Evolutionary conservation across 2,113 vertebrate species (phyloP).

Genomic region (Ctenomys sociabilis): DNA sequence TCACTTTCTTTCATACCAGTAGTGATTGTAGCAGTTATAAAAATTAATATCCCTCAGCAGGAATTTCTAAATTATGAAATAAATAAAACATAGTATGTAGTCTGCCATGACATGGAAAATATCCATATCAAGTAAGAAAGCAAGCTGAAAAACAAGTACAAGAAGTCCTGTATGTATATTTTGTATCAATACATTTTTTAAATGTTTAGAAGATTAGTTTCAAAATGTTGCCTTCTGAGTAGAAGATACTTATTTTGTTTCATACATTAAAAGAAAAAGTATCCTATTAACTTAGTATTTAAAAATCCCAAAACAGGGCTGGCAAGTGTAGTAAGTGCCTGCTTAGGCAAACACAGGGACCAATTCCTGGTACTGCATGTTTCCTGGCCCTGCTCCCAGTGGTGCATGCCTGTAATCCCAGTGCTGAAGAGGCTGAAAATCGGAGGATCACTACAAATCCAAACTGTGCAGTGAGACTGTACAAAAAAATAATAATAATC

Average conservation of each 20-base stretch:
- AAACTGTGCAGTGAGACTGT: too few relatives aligned
- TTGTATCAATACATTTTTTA: neutral
- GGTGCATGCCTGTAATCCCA: too few relatives aligned
- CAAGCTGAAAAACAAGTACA: neutral
- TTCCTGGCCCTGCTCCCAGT: too few relatives aligned
- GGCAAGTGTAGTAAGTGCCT: too few relatives aligned
- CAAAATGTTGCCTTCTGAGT: neutral
- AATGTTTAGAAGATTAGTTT: neutral
- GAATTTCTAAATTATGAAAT: conserved; percentile 3
- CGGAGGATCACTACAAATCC: too few relatives aligned
- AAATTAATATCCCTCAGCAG: neutral
- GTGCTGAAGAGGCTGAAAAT: too few relatives aligned
- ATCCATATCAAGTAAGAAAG: neutral
- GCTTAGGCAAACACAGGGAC: too few relatives aligned
- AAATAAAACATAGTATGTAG: neutral
- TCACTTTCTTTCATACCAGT: neutral
- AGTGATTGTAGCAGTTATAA: neutral
- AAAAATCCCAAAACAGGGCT: neutral
- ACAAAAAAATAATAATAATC: neutral
- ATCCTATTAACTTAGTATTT: neutral
- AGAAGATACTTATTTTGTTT: conserved; percentile 33
- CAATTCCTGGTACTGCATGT: too few relatives aligned
- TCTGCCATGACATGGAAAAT: neutral
- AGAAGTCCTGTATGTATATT: neutral
- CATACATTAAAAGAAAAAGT: neutral